These are phyloP conservation scores for Manduca sexta DNA, from an alignment of 1,140 invertebrate genomes.

Conservation along the genomic window DNA sequence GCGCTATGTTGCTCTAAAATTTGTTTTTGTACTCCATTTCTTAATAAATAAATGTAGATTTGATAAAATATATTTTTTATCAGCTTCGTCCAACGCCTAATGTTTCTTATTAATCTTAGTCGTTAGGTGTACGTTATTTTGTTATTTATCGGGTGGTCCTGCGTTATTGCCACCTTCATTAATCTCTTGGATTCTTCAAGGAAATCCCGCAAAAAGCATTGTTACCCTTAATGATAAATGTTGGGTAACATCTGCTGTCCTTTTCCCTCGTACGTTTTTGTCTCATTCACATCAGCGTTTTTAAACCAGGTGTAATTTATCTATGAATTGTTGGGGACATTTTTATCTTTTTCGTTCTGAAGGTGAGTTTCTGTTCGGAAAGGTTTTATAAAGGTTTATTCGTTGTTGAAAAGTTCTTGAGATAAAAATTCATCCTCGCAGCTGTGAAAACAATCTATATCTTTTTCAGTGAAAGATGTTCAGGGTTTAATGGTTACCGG, in stretches of 20 bases:
- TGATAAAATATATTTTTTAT: slow-evolving; percentile 1
- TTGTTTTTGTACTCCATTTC: too few relatives aligned
- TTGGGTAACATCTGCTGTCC: slow-evolving; percentile 8
- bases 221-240: slow-evolving; percentile 60
- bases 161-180: slow-evolving; percentile 62
- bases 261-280: slow-evolving; percentile 5
- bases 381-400: slow-evolving; percentile 7
- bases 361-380: slow-evolving; percentile 9
- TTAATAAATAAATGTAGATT: too few relatives aligned
- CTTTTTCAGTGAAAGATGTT: not conserved
- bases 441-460: not conserved
- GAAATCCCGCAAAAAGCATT: slow-evolving; percentile 60
- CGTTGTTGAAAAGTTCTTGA: slow-evolving; percentile 1
- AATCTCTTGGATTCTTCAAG: slow-evolving; percentile 62
- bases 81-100: slow-evolving; percentile 23
- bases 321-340: slow-evolving; percentile 31
- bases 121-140: slow-evolving; percentile 54
- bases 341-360: slow-evolving; percentile 26
- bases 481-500: too few relatives aligned
- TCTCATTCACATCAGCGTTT: slow-evolving; percentile 25
- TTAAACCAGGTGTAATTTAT: slow-evolving; percentile 39
- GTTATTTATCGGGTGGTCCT: slow-evolving; percentile 62
- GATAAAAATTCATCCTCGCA: not conserved
- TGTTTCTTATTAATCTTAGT: slow-evolving; percentile 54
- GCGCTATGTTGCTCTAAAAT: too few relatives aligned